Conservation (phyloP, 2,888 invertebrate species). For the Pristionchus exspectatus region DNA sequence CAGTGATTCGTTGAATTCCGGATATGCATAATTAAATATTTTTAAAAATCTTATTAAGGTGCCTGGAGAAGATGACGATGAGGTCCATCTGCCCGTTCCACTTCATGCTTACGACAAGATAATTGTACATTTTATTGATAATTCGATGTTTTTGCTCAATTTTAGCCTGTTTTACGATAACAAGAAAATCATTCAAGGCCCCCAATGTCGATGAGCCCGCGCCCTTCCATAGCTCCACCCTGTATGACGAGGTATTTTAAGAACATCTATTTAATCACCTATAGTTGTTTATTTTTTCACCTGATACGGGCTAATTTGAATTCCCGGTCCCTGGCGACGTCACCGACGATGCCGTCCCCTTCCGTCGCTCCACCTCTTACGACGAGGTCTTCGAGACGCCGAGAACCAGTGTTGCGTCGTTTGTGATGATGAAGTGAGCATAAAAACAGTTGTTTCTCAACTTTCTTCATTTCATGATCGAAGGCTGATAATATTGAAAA, state of each 20-base stretch:
- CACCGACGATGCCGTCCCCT: neutral
- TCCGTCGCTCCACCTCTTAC: neutral
- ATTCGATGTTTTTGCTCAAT: too few relatives aligned
- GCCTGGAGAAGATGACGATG: neutral
- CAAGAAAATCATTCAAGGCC: too few relatives aligned
- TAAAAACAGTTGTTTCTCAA: too few relatives aligned
- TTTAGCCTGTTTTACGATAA: neutral
- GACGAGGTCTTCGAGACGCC: constrained; percentile 35
- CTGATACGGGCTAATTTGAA: too few relatives aligned
- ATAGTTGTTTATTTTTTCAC: too few relatives aligned
- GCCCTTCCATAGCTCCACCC: too few relatives aligned
- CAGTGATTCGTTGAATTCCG: neutral
- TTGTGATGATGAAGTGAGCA: constrained; percentile 4
- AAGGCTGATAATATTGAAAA: too few relatives aligned
- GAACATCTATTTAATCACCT: too few relatives aligned
- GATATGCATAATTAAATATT: neutral
- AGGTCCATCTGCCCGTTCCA: neutral
- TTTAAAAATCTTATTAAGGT: too few relatives aligned
- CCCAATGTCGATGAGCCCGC: too few relatives aligned
- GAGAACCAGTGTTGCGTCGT: neutral
- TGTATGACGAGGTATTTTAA: too few relatives aligned
- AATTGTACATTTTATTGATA: neutral
- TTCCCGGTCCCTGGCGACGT: neutral
- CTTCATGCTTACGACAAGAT: neutral
- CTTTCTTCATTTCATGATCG: too few relatives aligned